These are phyloP conservation scores for Acanthosoma haemorrhoidale DNA, from an alignment of 2,888 invertebrate genomes.

Conservation along the genomic window DNA sequence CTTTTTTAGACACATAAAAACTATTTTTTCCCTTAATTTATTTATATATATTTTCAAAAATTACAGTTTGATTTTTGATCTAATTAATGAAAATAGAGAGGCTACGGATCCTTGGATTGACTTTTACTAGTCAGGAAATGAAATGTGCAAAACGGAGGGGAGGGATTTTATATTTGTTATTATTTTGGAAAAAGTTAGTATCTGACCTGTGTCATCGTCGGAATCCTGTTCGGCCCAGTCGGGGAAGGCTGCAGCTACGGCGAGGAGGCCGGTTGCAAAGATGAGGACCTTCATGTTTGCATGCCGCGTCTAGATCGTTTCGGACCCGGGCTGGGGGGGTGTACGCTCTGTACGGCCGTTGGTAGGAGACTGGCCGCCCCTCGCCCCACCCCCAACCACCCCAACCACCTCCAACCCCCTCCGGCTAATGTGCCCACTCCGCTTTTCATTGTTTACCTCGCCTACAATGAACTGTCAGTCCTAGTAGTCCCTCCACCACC, in stretches of 20 bases:
- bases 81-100: too few relatives aligned
- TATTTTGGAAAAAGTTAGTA: too few relatives aligned
- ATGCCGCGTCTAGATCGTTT: not conserved
- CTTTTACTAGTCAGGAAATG: too few relatives aligned
- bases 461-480: not conserved
- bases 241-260: not conserved
- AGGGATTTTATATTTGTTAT: too few relatives aligned
- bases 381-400: not conserved
- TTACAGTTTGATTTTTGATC: too few relatives aligned
- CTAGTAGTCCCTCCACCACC: not conserved
- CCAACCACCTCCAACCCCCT: not conserved
- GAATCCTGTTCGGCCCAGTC: constrained; percentile 8
- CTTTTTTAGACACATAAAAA: too few relatives aligned
- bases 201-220: constrained; percentile 23
- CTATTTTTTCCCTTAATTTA: too few relatives aligned
- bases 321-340: not conserved
- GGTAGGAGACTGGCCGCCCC: not conserved
- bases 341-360: not conserved
- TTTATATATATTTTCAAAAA: too few relatives aligned
- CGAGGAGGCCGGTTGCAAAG: not conserved
- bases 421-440: not conserved
- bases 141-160: too few relatives aligned
- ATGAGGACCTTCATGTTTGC: not conserved
- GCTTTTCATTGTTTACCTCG: constrained; percentile 11
- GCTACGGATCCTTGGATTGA: too few relatives aligned